These are phyloP conservation scores for Sebastes iracundus DNA, from an alignment of 2,797 vertebrate species.

Conservation along the genomic window DNA sequence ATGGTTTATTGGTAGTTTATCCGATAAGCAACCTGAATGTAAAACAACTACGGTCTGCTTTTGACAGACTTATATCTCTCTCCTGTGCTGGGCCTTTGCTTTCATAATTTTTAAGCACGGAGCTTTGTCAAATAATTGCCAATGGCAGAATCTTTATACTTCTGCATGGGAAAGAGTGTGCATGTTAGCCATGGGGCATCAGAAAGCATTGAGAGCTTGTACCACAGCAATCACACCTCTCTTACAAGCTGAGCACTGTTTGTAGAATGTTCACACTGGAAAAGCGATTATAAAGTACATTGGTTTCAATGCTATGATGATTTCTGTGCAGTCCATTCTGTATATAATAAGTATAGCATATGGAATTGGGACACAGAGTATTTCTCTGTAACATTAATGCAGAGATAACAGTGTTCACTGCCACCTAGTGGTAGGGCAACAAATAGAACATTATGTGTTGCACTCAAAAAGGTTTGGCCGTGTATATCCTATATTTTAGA, in stretches of 20 bases:
- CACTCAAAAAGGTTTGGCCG: not conserved
- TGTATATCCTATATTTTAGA: not conserved
- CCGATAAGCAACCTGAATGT: not conserved
- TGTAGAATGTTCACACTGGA: not conserved
- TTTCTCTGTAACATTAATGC: not conserved
- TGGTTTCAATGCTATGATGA: not conserved
- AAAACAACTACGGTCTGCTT: not conserved
- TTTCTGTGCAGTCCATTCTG: not conserved
- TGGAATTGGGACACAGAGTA: not conserved
- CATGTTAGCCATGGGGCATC: not conserved
- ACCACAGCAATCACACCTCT: constrained; percentile 5
- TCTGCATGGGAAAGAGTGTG: not conserved
- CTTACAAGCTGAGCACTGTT: not conserved
- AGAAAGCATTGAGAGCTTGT: not conserved
- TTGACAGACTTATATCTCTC: not conserved
- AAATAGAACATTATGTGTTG: not conserved
- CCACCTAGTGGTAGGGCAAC: constrained; percentile 51
- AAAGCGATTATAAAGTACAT: not conserved
- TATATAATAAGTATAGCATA: not conserved
- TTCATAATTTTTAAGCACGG: not conserved
- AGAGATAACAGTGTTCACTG: constrained; percentile 23
- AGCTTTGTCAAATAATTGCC: not conserved
- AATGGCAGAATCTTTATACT: not conserved
- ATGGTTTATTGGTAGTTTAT: not conserved
- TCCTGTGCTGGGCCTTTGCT: not conserved